Percentiles rank a stretch among this genome's conserved stretches.
These are phyloP conservation scores for Microcebus griseorufus DNA, from an alignment of 2,113 vertebrate genomes.

Conservation along the genomic window DNA sequence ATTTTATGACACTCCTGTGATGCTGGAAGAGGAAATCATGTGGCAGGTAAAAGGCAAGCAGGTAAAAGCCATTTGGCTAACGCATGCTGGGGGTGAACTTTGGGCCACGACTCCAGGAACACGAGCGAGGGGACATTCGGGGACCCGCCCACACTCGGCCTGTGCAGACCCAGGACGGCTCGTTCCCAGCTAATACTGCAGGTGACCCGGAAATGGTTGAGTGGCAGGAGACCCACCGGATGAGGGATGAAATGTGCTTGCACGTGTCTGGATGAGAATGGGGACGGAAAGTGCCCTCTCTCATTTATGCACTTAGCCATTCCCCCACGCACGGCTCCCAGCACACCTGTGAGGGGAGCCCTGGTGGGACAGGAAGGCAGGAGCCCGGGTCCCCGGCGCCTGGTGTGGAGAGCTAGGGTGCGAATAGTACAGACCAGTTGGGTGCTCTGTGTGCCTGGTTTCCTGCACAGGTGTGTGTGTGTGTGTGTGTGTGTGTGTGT, in stretches of 20 bases:
- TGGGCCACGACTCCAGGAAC: not conserved
- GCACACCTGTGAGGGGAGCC: not conserved
- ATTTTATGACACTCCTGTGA: not conserved
- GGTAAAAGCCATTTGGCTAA: too few species aligned
- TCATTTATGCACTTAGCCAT: fast-evolving
- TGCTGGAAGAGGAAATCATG: fast-evolving
- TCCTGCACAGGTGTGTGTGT: not conserved
- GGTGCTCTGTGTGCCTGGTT: too few species aligned
- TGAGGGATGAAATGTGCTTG: not conserved
- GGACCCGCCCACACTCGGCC: fast-evolving
- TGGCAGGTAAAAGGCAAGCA: not conserved
- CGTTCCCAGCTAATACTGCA: fast-evolving
- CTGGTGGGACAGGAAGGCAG: fast-evolving
- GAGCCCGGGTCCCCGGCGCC: not conserved
- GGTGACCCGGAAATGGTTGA: too few species aligned
- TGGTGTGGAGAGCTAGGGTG: fast-evolving
- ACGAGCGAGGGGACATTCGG: fast-evolving
- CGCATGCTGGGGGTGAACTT: fast-evolving
- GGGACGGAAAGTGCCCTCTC: not conserved
- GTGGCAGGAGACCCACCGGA: too few species aligned
- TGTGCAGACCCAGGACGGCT: not conserved
- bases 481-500: too few species aligned
- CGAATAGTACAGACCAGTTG: fast-evolving
- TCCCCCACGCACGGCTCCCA: fast-evolving
- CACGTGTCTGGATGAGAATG: not conserved